Percentiles rank a stretch among this genome's conserved stretches.
Evolutionary conservation across 2,888 invertebrate species (phyloP).

Genomic region (Idaea straminata): DNA sequence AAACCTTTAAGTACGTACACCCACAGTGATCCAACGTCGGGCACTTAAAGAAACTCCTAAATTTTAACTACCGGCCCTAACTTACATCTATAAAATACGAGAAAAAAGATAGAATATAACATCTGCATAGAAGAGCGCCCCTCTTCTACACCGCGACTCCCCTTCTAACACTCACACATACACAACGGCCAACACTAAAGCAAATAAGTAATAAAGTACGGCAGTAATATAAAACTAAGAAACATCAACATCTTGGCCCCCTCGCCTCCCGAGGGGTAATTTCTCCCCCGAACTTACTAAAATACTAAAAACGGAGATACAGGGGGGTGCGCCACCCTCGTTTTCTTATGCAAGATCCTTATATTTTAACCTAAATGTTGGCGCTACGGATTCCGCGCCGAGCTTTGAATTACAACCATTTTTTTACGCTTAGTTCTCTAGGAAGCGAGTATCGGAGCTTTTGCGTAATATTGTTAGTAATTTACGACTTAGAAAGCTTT

Average conservation of each 20-base stretch:
- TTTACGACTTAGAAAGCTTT: slow-evolving; percentile 14
- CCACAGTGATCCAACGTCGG: slow-evolving; percentile 21
- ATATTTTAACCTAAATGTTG: slow-evolving; percentile 78
- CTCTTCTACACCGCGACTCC: slow-evolving; percentile 31
- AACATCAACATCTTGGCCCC: slow-evolving; percentile 78
- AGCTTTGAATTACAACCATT: slow-evolving; percentile 36
- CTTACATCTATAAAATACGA: slow-evolving; percentile 34
- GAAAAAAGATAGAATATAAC: slow-evolving; percentile 37
- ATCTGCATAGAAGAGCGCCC: slow-evolving; percentile 69
- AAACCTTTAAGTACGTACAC: slow-evolving; percentile 31
- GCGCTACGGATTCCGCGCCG: slow-evolving; percentile 34
- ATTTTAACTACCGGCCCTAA: slow-evolving; percentile 33
- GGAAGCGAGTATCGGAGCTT: slow-evolving; percentile 18
- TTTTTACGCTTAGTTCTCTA: slow-evolving; percentile 30
- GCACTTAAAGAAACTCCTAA: slow-evolving; percentile 34
- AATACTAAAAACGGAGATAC: slow-evolving; percentile 81
- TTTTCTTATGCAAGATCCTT: slow-evolving; percentile 80
- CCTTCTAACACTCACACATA: slow-evolving; percentile 48
- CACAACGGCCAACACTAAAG: slow-evolving; percentile 59
- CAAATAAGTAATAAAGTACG: slow-evolving; percentile 79
- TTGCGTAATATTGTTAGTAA: slow-evolving; percentile 8
- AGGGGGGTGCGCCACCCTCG: slow-evolving; percentile 60
- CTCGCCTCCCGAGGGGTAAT: slow-evolving; percentile 60
- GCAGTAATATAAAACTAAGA: slow-evolving; percentile 80
- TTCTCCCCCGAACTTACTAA: slow-evolving; percentile 78